Percentiles rank a stretch among this genome's conserved stretches.
Evolutionary conservation across 2,888 invertebrate species (phyloP).

Genomic region (Lasioglossum figueresi): DNA sequence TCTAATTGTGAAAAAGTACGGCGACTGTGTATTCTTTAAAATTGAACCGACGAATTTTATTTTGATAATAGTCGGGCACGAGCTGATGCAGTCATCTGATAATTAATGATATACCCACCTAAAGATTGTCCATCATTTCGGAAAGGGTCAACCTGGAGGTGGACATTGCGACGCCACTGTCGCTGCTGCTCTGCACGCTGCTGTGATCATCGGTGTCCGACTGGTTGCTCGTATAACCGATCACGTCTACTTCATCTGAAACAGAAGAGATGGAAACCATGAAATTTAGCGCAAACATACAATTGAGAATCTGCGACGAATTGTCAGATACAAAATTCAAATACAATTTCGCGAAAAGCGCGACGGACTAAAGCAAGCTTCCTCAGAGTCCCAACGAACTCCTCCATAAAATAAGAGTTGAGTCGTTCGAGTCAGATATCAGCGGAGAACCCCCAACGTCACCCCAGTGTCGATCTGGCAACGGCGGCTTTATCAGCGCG

Average conservation of each 20-base stretch:
- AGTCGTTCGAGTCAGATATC: not conserved
- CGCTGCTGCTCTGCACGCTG: conserved; percentile 90
- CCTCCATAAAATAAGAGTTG: not conserved
- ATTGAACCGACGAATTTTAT: too few relatives aligned
- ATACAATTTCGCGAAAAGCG: not conserved
- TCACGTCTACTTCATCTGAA: conserved; percentile 94
- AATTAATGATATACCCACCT: conserved; percentile 71
- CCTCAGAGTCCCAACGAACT: not conserved
- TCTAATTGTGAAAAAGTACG: too few relatives aligned
- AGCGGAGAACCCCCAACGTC: not conserved
- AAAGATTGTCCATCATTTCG: conserved; percentile 86
- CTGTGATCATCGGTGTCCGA: conserved; percentile 93
- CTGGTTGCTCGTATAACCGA: conserved; percentile 93
- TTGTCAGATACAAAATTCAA: too few relatives aligned
- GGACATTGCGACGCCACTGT: conserved; percentile 90
- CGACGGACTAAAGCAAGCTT: not conserved
- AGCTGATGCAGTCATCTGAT: too few relatives aligned
- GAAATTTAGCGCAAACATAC: not conserved
- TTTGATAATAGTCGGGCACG: too few relatives aligned
- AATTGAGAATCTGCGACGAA: too few relatives aligned
- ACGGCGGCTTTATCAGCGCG: not conserved
- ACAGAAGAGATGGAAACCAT: conserved; percentile 58
- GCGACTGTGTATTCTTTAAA: too few relatives aligned
- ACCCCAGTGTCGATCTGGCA: not conserved
- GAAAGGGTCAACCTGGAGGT: conserved; percentile 88